Evolutionary conservation across 2,113 vertebrate species (phyloP).

Genomic region (cat (Felis catus)): DNA sequence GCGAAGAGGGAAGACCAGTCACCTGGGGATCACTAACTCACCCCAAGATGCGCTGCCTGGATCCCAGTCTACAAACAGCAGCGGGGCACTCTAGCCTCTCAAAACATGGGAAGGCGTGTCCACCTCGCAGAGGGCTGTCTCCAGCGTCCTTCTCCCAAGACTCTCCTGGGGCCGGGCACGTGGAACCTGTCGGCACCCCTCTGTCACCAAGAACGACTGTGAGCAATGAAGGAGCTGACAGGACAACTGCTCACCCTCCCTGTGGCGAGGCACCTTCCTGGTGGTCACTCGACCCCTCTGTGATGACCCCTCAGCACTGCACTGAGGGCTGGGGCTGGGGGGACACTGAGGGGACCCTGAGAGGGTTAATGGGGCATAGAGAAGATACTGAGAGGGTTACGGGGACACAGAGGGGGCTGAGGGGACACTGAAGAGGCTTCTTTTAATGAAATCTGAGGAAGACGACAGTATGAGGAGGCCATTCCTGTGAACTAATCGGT

Average conservation of each 20-base stretch:
- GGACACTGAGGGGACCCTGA: too few species aligned
- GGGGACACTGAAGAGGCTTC: background rate
- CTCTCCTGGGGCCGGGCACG: background rate
- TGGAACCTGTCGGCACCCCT: too few species aligned
- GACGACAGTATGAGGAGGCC: background rate
- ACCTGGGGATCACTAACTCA: background rate
- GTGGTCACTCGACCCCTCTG: background rate
- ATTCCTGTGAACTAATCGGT: rapidly evolving
- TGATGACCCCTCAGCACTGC: background rate
- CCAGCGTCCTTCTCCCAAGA: background rate
- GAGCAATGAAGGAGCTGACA: too few species aligned
- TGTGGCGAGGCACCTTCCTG: background rate
- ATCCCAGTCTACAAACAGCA: background rate
- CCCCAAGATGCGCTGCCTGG: background rate
- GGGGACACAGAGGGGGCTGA: too few species aligned
- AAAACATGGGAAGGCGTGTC: background rate
- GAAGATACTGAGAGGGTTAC: too few species aligned
- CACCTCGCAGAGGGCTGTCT: background rate
- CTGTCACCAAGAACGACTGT: background rate
- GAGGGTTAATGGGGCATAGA: background rate
- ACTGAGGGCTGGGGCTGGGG: background rate
- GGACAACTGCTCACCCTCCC: background rate
- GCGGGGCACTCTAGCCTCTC: background rate
- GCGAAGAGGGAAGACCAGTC: too few species aligned
- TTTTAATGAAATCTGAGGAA: background rate